Evolutionary conservation across 2,113 vertebrate genomes (phyloP).

Genomic region (Gnathonemus echidnorhynchus): DNA sequence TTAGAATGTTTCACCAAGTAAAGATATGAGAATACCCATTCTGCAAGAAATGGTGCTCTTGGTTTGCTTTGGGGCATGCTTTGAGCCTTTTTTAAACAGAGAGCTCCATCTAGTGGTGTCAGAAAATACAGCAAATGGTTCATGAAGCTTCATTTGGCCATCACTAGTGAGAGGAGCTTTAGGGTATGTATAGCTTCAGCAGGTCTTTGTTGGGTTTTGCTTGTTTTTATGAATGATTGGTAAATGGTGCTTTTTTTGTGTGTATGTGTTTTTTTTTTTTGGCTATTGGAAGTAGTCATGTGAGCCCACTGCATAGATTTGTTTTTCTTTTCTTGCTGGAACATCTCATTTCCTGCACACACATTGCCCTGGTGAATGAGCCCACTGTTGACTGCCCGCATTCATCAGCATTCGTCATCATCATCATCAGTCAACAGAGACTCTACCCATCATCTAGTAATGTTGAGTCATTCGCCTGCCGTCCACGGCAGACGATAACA

Average conservation of each 20-base stretch:
- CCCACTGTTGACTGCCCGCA: neutral
- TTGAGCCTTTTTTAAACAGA: neutral
- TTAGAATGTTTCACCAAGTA: neutral
- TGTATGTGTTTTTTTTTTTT: neutral
- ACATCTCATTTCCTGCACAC: neutral
- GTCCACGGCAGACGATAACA: constrained; percentile 17
- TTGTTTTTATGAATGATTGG: neutral
- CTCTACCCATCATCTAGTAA: constrained; percentile 19
- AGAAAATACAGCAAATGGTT: neutral
- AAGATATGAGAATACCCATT: neutral
- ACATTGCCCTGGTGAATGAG: neutral
- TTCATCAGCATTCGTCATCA: neutral
- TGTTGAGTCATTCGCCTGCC: constrained; percentile 31
- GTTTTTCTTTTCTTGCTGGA: neutral
- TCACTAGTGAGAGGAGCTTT: neutral
- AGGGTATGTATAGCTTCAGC: neutral
- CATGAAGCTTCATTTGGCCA: neutral
- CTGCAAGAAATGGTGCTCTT: neutral
- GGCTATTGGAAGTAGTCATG: neutral
- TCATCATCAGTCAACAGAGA: constrained; percentile 14
- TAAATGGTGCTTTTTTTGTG: neutral
- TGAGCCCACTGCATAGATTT: neutral
- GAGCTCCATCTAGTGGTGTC: neutral
- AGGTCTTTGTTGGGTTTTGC: neutral
- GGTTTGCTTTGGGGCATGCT: neutral